Percentiles rank a stretch among this genome's conserved stretches.
phyloP scores from a whole-genome alignment of 1,140 invertebrate genomes.

The Drosophila athabasca region DNA sequence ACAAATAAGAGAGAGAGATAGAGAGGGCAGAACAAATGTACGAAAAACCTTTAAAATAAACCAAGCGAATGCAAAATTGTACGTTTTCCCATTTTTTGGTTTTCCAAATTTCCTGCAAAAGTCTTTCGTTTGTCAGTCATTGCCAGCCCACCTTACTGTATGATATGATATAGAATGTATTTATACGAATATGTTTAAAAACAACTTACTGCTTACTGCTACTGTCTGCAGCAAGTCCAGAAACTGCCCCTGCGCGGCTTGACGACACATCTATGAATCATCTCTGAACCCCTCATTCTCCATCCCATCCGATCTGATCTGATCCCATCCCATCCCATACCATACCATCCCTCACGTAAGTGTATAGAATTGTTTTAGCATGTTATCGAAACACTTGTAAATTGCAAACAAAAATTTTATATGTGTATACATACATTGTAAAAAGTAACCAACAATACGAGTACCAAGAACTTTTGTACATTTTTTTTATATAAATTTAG shows the following conservation, averaged over 20 bases:
- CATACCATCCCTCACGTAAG: constrained; percentile 19
- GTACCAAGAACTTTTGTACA: constrained; percentile 62
- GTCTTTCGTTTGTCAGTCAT: constrained; percentile 32
- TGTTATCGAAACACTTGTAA: constrained; percentile 67
- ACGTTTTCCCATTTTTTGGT: constrained; percentile 18
- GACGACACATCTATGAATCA: constrained; percentile 5
- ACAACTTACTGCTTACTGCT: constrained; percentile 19
- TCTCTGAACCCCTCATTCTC: constrained; percentile 15
- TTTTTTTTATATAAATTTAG: constrained; percentile 69
- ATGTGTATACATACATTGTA: constrained; percentile 65
- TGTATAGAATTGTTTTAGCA: constrained; percentile 58
- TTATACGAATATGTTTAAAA: constrained; percentile 31
- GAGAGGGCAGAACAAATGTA: no score
- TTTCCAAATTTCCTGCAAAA: constrained; percentile 26
- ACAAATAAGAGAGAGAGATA: no score
- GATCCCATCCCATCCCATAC: no score
- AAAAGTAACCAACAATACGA: constrained; percentile 47
- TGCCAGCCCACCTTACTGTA: constrained; percentile 46
- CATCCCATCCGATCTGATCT: neutral
- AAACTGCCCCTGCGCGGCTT: constrained; percentile 39
- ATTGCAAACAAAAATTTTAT: constrained; percentile 65
- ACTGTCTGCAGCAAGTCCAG: no score
- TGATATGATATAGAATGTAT: constrained; percentile 49
- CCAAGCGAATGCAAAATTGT: constrained; percentile 31
- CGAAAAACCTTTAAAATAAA: constrained; percentile 6